Base-by-base conservation (phyloP, 2,797 vertebrate species). In the Telmatherina bonti region DNA sequence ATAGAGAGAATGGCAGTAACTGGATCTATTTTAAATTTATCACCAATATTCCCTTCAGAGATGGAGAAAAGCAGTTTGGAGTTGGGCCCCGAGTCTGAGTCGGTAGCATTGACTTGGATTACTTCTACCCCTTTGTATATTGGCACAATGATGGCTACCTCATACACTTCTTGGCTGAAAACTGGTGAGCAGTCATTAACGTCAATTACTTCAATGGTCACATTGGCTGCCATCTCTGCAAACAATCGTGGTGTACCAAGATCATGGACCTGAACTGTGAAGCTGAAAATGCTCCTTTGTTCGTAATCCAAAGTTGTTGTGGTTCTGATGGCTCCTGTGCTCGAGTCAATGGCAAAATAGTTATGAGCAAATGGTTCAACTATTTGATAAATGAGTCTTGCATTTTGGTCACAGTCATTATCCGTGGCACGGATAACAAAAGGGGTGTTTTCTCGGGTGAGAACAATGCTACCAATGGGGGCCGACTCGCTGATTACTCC, bases 251-350 rank as follows among this genome's bases (percentile, higher is more conserved):
- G 97, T 18, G 90, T 92, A 33, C 98, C 98, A 67, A 94, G 94
- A 86, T 99, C 98, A 11, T 97, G 96, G 11, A 97, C 98, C 90
- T 98, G 97, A n/a, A 99, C 97, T 0, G 97, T 96, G 64, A 99
- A 99, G 74, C 62, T 95, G 86, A 97, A 99, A 85, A 93, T 75
- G 30, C 88, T 96, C 64, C 92, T 95, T 72, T 96, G 92, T 78
- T 99, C 98, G 0, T 98, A 98, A 92, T 99, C 96, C 92, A 99
- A 88, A 58, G 93, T 84, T 18, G 93, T 89, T 16, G 95, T 93
- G 3, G 96, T 96, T 58, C 94, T 95, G 89, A 99, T 94, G 13
- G 97, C 98, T 73, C 97, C 98, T 0, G 98, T 99, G 88, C 95
- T 98, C 0, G 98, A 96, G 84, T 99, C 98, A 38, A 99, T 97